Conservation (phyloP, 2,113 vertebrate species). For the Catharus bicknelli region DNA sequence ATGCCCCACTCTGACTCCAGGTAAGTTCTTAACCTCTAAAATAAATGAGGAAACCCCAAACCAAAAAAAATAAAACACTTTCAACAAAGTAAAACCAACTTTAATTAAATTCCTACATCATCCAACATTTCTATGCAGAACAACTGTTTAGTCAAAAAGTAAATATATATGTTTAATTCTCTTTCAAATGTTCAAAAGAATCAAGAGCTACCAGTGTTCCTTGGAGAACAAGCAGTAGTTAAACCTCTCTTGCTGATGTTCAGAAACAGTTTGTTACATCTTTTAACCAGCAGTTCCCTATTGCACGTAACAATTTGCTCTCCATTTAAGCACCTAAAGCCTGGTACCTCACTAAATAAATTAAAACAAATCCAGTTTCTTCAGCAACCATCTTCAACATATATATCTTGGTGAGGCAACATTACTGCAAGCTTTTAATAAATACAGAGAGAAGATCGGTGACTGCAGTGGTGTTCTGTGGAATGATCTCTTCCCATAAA, state of each 20-base stretch:
- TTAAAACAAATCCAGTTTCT: constrained; percentile 75
- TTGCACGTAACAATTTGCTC: constrained; percentile 74
- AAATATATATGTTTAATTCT: constrained; percentile 60
- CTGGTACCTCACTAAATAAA: constrained; percentile 78
- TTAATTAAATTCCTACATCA: constrained; percentile 77
- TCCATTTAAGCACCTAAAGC: constrained; percentile 74
- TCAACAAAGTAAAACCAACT: constrained; percentile 75
- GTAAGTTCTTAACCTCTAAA: background rate
- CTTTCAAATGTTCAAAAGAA: constrained; percentile 59
- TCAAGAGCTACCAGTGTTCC: constrained; percentile 66
- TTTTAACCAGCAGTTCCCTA: constrained; percentile 74
- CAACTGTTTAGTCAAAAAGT: constrained; percentile 68
- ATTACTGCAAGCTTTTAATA: constrained; percentile 72
- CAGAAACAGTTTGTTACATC: constrained; percentile 57
- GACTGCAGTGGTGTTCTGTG: constrained; percentile 35
- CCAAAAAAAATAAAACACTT: background rate
- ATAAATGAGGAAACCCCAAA: background rate
- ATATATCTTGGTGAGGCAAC: constrained; percentile 57
- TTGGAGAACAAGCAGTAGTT: constrained; percentile 74
- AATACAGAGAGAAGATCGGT: constrained; percentile 69
- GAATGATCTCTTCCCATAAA: constrained; percentile 57
- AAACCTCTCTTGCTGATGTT: constrained; percentile 47
- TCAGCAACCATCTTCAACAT: constrained; percentile 65
- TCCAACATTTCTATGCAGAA: constrained; percentile 73
- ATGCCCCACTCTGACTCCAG: background rate